Conservation (phyloP, 2,888 invertebrate genomes). For the Drosophila prostipennis region DNA sequence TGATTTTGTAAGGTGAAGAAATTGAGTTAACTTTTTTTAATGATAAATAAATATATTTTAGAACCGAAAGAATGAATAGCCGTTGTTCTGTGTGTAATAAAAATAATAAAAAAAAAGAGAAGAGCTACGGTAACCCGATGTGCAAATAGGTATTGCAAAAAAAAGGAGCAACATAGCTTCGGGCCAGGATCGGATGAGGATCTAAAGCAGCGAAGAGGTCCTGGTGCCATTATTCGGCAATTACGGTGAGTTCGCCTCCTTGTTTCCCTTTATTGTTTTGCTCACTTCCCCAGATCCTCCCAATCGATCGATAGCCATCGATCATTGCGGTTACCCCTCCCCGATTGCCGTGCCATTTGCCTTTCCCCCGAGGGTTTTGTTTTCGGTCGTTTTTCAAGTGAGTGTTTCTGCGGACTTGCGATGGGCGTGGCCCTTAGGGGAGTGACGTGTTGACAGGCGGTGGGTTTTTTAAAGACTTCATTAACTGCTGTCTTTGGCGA, state of each 20-base stretch:
- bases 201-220: conserved; percentile 11
- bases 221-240: conserved; percentile 40
- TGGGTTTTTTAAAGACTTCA: conserved; percentile 1
- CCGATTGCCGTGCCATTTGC: conserved; percentile 6
- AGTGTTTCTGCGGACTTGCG: conserved; percentile 2
- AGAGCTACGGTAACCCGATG: conserved; percentile 11
- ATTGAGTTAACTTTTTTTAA: no score
- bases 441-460: conserved; percentile 8
- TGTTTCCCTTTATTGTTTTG: neutral
- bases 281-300: conserved; percentile 10
- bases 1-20: no score
- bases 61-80: no score
- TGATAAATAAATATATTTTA: no score
- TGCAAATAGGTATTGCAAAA: conserved; percentile 22
- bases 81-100: neutral
- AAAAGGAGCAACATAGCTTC: conserved; percentile 39
- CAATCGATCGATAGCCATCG: conserved; percentile 15
- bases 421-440: neutral
- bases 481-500: neutral
- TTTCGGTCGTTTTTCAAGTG: conserved; percentile 4
- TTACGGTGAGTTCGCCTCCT: conserved; percentile 25
- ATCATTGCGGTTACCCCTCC: conserved; percentile 30
- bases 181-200: conserved; percentile 22
- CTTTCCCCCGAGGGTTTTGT: conserved; percentile 2
- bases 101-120: neutral